These are phyloP conservation scores for Chanos chanos DNA, from an alignment of 2,797 vertebrate species.

Conservation along the genomic window DNA sequence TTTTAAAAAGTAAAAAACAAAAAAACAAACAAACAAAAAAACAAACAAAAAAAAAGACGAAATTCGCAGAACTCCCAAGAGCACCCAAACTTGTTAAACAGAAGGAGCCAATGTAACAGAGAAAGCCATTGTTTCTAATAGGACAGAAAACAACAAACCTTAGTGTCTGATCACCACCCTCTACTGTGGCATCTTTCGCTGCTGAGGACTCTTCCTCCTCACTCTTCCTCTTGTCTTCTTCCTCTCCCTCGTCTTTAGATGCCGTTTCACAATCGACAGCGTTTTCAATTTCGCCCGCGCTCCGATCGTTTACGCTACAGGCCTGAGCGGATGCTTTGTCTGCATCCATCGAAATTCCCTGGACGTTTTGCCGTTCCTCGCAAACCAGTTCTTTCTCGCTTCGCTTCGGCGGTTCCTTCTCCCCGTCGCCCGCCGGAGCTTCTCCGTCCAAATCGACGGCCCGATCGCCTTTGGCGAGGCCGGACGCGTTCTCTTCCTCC, in stretches of 20 bases:
- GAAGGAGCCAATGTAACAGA: constrained; percentile 88
- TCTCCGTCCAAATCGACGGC: constrained; percentile 80
- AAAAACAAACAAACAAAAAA: constrained; percentile 60
- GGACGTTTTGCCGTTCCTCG: constrained; percentile 41
- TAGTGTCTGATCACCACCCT: constrained; percentile 99
- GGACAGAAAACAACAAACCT: constrained; percentile 99
- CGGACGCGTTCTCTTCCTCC: constrained; percentile 82
- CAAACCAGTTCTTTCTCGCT: constrained; percentile 72
- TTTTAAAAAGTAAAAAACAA: constrained; percentile 56
- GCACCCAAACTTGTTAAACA: constrained; percentile 73
- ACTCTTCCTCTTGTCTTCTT: constrained; percentile 83
- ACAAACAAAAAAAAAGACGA: constrained; percentile 64
- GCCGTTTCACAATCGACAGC: constrained; percentile 79
- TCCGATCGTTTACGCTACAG: constrained; percentile 78
- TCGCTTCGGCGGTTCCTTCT: constrained; percentile 73
- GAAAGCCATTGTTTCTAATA: no score
- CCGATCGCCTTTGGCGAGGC: constrained; percentile 71
- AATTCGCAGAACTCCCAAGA: constrained; percentile 76
- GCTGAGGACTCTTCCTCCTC: constrained; percentile 87
- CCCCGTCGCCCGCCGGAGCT: constrained; percentile 59
- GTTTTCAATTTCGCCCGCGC: constrained; percentile 70
- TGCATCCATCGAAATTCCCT: constrained; percentile 66
- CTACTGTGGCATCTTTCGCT: constrained; percentile 97
- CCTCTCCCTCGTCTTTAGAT: constrained; percentile 77
- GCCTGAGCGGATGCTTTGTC: constrained; percentile 82